Evolutionary conservation across 1,140 invertebrate species (phyloP).

Genomic region (Stenopsyche tienmushanensis): DNA sequence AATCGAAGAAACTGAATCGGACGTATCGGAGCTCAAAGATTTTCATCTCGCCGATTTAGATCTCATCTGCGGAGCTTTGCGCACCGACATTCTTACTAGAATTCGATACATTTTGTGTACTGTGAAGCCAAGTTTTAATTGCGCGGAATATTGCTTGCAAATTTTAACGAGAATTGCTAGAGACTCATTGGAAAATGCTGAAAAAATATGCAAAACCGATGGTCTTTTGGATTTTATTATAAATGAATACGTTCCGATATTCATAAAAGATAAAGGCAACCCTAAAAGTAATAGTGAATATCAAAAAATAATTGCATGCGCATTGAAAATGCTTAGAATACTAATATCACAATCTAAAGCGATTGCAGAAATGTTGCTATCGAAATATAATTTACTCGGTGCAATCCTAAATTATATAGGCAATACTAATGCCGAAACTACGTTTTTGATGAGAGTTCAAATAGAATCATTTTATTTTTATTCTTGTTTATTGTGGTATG

Average conservation of each 20-base stretch:
- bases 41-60: slow-evolving; percentile 68
- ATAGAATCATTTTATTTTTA: slow-evolving; percentile 59
- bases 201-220: slow-evolving; percentile 59
- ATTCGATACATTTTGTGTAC: slow-evolving; percentile 71
- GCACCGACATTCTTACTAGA: slow-evolving; percentile 75
- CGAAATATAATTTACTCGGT: slow-evolving; percentile 54
- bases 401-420: slow-evolving; percentile 53
- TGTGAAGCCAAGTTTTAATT: slow-evolving; percentile 64
- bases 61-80: slow-evolving; percentile 68
- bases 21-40: slow-evolving; percentile 74
- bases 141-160: slow-evolving; percentile 67
- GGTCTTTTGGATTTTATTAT: slow-evolving; percentile 61
- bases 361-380: slow-evolving; percentile 46
- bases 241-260: slow-evolving; percentile 60
- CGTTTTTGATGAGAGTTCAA: slow-evolving; percentile 58
- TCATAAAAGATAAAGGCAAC: slow-evolving; percentile 47
- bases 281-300: slow-evolving; percentile 47
- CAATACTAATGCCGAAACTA: slow-evolving; percentile 52
- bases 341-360: slow-evolving; percentile 51
- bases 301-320: slow-evolving; percentile 52
- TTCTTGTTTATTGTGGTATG: slow-evolving; percentile 51
- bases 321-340: slow-evolving; percentile 57
- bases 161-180: slow-evolving; percentile 68
- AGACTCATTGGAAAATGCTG: slow-evolving; percentile 63
- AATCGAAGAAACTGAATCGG: slow-evolving; percentile 60